A percentile compares a stretch with the other conserved stretches of the same genome.
Evolutionary conservation across 2,888 invertebrate genomes (phyloP).

Genomic region (Hemaris fuciformis): DNA sequence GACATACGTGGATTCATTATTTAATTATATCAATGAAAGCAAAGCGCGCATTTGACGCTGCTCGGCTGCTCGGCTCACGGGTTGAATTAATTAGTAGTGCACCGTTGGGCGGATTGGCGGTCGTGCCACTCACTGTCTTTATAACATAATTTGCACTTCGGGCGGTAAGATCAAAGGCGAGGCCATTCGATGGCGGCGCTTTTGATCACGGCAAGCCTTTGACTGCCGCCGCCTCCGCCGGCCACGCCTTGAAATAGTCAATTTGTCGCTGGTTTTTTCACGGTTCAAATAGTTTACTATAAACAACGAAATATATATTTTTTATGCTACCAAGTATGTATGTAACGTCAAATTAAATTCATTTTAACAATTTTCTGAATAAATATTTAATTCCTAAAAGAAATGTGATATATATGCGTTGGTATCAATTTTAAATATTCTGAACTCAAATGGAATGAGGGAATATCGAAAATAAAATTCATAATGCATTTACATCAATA

Average conservation of each 20-base stretch:
- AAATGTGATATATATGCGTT: no score
- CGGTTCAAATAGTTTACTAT: conserved; percentile 20
- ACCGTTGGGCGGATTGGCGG: conserved; percentile 64
- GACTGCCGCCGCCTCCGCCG: conserved; percentile 72
- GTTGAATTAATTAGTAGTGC: conserved; percentile 77
- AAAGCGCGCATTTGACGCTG: conserved; percentile 17
- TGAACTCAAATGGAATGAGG: no score
- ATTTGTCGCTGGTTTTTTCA: conserved; percentile 73
- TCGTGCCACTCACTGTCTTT: conserved; percentile 77
- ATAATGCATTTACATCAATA: no score
- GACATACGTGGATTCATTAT: conserved; percentile 1
- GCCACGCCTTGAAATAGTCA: conserved; percentile 77
- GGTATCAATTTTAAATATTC: no score
- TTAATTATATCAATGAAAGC: conserved; percentile 24
- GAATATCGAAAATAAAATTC: no score
- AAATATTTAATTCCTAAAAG: no score
- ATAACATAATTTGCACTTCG: conserved; percentile 83
- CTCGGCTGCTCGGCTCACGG: conserved; percentile 32
- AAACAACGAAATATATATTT: not conserved
- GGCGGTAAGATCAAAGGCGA: conserved; percentile 78
- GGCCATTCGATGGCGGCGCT: conserved; percentile 73
- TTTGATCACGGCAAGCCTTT: conserved; percentile 79
- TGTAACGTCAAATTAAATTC: not conserved
- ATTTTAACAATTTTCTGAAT: not conserved
- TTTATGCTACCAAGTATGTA: not conserved